Base-by-base conservation (phyloP, 2,113 vertebrate genomes). In the Agelaius tricolor region DNA sequence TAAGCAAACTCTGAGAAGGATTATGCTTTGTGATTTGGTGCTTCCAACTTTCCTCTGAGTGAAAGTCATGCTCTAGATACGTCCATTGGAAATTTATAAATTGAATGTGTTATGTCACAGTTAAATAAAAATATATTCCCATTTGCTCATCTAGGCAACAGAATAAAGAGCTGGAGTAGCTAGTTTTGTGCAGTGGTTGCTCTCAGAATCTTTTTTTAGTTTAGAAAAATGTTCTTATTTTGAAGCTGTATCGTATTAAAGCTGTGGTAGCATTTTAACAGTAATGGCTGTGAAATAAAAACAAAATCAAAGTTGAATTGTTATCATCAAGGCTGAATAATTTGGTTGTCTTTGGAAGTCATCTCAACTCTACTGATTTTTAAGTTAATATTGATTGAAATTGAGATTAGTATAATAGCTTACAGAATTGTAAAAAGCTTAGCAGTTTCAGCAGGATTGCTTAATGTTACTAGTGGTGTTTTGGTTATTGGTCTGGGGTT, bases 401-500 rank as follows among this genome's bases (percentile, higher is more conserved):
- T 27, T 80, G 35, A 81, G 46, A 43, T 74, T 3, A 47, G 55
- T 82, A 76, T 57, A 83, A 73, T 19, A 73, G 49, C 16, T 83
- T 65, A 46, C 57, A 72, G 71, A 80, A 39, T 27, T 86, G 20
- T 67, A 21, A 52, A 27, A 72, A 13, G 6, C 28, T 79, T 72
- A 39, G 7, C 41, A 41, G 41, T 41, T 41, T 41, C 41, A 41
- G 41, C 31, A 61, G 47, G 39, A 10, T 81, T 65, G 28, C 33
- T 73, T 63, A 21, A 43, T 46, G 15, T 58, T 80, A 46, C 43
- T 61, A 41, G 27, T 65, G 30, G 9, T 43, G 19, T 21, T 77
- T 51, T 37, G 5, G 54, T 76, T 83, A 26, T 41, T 76, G n/a
- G 2, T 19, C 23, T 44, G 9, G 3, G 2, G 1, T 0, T 4